These are phyloP conservation scores for Pelobates cultripes DNA, from an alignment of 2,797 vertebrate species.

Conservation along the genomic window DNA sequence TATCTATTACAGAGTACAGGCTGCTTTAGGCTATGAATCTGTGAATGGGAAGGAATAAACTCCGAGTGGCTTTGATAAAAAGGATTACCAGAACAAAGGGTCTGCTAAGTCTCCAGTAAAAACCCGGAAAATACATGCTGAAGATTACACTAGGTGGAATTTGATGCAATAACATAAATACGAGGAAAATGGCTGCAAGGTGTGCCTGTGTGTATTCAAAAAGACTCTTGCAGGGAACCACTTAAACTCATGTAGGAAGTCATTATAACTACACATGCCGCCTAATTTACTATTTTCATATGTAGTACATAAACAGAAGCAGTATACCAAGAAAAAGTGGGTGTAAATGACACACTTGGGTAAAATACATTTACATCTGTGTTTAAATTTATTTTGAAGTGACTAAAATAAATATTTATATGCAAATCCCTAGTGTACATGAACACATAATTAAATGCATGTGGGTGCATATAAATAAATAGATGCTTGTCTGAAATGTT, in stretches of 20 bases:
- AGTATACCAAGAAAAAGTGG: slow-evolving; percentile 26
- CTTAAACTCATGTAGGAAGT: neutral
- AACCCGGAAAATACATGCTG: neutral
- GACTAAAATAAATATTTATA: too few species aligned
- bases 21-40: too few species aligned
- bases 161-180: slow-evolving; percentile 8
- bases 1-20: too few species aligned
- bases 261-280: slow-evolving; percentile 1
- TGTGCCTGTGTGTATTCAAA: neutral
- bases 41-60: too few species aligned
- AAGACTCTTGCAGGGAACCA: neutral
- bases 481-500: neutral
- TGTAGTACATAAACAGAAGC: slow-evolving; percentile 10
- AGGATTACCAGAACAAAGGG: neutral
- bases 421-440: too few species aligned
- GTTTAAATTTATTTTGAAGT: neutral
- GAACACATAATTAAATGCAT: neutral
- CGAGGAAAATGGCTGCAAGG: neutral
- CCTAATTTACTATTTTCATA: slow-evolving; percentile 17
- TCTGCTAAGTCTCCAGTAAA: neutral
- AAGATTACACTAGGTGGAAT: neutral
- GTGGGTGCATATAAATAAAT: slow-evolving; percentile 17
- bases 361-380: slow-evolving; percentile 40
- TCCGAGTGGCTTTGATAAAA: too few species aligned
- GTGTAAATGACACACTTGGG: slow-evolving; percentile 28